A percentile compares a stretch with the other conserved stretches of the same genome.
phyloP scores from a whole-genome alignment of 2,113 vertebrate genomes.

The Blennius ocellaris region DNA sequence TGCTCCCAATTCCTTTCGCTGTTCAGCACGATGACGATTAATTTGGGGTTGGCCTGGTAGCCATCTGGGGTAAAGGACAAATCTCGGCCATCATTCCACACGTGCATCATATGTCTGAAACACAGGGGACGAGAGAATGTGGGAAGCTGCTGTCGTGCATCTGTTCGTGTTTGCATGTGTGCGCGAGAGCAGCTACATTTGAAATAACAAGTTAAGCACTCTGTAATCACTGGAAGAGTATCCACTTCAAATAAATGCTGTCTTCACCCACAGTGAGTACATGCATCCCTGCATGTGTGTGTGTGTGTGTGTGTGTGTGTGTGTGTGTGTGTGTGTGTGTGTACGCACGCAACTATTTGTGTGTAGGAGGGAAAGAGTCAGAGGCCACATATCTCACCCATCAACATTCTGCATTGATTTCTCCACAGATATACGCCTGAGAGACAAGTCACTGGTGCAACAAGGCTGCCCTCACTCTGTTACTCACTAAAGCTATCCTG shows the following conservation, averaged over 20 bases:
- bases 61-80: slow-evolving; percentile 97
- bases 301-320: slow-evolving; percentile 24
- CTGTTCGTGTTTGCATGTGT: slow-evolving; percentile 39
- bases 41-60: slow-evolving; percentile 95
- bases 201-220: slow-evolving; percentile 69
- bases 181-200: slow-evolving; percentile 50
- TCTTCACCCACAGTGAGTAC: slow-evolving; percentile 53
- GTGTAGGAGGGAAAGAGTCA: slow-evolving; percentile 70
- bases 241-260: slow-evolving; percentile 71
- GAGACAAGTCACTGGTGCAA: slow-evolving; percentile 66
- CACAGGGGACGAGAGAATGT: slow-evolving; percentile 2
- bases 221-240: slow-evolving; percentile 66
- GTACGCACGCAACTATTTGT: slow-evolving; percentile 43
- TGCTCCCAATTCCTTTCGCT: slow-evolving; percentile 95
- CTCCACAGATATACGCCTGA: slow-evolving; percentile 66
- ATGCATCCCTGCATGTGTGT: slow-evolving; percentile 32
- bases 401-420: slow-evolving; percentile 78
- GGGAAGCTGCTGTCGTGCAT: slow-evolving; percentile 50
- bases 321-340: slow-evolving; percentile 24
- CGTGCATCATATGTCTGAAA: slow-evolving; percentile 97
- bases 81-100: slow-evolving; percentile 94
- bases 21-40: slow-evolving; percentile 96
- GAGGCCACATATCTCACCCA: slow-evolving; percentile 72
- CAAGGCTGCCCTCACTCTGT: slow-evolving; percentile 58
- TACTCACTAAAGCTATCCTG: slow-evolving; percentile 54